Evolutionary conservation across 2,888 invertebrate genomes (phyloP).

Genomic region (Spodoptera picta): DNA sequence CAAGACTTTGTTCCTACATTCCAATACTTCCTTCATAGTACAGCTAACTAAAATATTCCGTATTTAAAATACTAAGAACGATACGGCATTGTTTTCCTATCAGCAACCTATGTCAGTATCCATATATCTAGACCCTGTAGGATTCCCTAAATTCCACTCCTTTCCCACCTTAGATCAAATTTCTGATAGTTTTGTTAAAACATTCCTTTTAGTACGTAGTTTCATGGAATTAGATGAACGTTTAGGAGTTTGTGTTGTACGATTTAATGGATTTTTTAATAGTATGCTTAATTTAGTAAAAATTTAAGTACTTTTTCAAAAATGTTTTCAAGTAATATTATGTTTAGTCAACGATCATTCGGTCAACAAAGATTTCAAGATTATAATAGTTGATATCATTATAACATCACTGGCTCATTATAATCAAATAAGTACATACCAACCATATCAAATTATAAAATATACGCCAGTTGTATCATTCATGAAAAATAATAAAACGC

Average conservation of each 20-base stretch:
- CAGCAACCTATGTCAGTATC: conserved; percentile 42
- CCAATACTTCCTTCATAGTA: conserved; percentile 6
- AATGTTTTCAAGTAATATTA: too few species aligned
- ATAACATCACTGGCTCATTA: too few species aligned
- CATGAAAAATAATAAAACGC: conserved; percentile 3
- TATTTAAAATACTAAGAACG: conserved; percentile 39
- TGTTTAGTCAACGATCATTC: too few species aligned
- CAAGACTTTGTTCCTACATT: conserved; percentile 8
- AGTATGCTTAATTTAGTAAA: too few species aligned
- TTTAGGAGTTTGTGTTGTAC: not conserved
- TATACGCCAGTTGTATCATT: not conserved
- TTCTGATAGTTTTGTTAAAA: conserved; percentile 53
- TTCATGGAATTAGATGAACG: conserved; percentile 26
- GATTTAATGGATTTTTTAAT: too few species aligned
- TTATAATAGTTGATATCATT: too few species aligned
- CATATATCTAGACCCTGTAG: conserved; percentile 37
- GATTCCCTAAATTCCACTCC: conserved; percentile 54
- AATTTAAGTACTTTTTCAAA: too few species aligned
- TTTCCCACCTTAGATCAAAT: conserved; percentile 44
- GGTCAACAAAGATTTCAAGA: too few species aligned
- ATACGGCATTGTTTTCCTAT: conserved; percentile 52
- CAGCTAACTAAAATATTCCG: conserved; percentile 41
- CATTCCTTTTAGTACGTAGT: conserved; percentile 31
- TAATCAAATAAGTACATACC: too few species aligned
- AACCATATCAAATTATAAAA: too few species aligned